A percentile compares a stretch with the other conserved stretches of the same genome.
Evolutionary conservation across 2,888 invertebrate species (phyloP).

Genomic region (Euphydryas editha): DNA sequence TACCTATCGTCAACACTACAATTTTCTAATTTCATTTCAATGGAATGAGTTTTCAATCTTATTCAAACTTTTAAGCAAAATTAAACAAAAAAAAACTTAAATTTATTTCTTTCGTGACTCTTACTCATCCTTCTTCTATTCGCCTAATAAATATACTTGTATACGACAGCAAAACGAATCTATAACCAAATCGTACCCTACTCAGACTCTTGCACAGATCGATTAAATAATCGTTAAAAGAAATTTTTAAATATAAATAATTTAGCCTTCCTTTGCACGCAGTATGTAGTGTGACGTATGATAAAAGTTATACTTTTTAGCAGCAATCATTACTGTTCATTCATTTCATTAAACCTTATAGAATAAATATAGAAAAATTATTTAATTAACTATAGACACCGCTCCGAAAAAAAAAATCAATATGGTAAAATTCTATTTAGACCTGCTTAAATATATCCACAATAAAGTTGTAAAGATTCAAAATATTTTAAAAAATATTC

Average conservation of each 20-base stretch:
- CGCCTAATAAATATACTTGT: slow-evolving; percentile 24
- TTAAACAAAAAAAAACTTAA: background rate
- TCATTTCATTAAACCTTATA: slow-evolving; percentile 47
- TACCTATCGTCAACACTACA: slow-evolving; percentile 78
- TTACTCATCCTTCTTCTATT: background rate
- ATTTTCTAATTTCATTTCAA: slow-evolving; percentile 68
- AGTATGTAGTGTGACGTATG: slow-evolving; percentile 50
- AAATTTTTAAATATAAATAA: slow-evolving; percentile 28
- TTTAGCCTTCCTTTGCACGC: slow-evolving; percentile 21
- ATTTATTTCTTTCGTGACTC: background rate
- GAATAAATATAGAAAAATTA: slow-evolving; percentile 74
- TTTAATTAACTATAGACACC: slow-evolving; percentile 70
- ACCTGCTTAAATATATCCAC: slow-evolving; percentile 69
- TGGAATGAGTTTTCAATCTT: slow-evolving; percentile 75
- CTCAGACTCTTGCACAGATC: slow-evolving; percentile 38
- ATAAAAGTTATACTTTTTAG: slow-evolving; percentile 48
- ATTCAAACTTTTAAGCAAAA: slow-evolving; percentile 45
- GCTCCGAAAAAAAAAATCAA: slow-evolving; percentile 73
- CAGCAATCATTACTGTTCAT: slow-evolving; percentile 51
- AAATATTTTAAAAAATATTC: slow-evolving; percentile 82
- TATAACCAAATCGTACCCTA: slow-evolving; percentile 36
- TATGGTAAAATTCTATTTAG: slow-evolving; percentile 74
- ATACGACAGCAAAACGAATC: slow-evolving; percentile 21
- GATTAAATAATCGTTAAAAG: slow-evolving; percentile 29
- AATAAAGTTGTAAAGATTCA: slow-evolving; percentile 73